A percentile compares a stretch with the other conserved stretches of the same genome.
These are phyloP conservation scores for Hirundichthys speculiger DNA, from an alignment of 2,113 vertebrate species.

Conservation along the genomic window DNA sequence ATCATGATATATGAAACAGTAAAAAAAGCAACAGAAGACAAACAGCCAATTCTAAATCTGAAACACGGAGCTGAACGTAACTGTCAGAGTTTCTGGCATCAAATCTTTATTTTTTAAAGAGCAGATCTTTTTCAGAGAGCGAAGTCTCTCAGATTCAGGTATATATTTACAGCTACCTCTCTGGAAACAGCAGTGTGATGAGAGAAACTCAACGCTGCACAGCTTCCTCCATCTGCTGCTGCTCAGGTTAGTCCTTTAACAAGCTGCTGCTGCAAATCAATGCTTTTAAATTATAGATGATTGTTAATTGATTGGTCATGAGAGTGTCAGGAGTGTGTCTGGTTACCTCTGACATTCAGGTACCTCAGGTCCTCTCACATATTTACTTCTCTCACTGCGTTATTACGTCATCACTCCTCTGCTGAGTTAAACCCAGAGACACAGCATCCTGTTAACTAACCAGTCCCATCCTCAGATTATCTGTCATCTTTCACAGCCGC, in stretches of 20 bases:
- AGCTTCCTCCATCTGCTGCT: not conserved
- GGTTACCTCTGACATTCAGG: conserved; percentile 55
- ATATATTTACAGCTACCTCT: too few species aligned
- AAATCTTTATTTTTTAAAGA: too few species aligned
- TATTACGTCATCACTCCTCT: not conserved
- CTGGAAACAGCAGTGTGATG: not conserved
- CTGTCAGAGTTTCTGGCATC: too few species aligned
- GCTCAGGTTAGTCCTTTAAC: conserved; percentile 29
- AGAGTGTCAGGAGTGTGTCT: conserved; percentile 62
- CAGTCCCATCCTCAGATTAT: too few species aligned
- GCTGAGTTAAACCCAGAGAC: not conserved
- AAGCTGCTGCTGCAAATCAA: conserved; percentile 58
- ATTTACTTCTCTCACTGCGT: not conserved
- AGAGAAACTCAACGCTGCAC: not conserved
- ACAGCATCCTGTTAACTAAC: not conserved
- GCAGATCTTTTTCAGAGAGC: too few species aligned
- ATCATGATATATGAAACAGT: too few species aligned
- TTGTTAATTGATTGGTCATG: conserved; percentile 72
- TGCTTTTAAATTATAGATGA: conserved; percentile 76
- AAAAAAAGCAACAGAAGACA: too few species aligned
- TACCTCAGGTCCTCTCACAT: not conserved
- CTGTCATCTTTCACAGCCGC: not conserved
- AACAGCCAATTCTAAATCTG: too few species aligned
- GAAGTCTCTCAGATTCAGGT: too few species aligned
- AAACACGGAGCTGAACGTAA: too few species aligned